These are phyloP conservation scores for Setipinna tenuifilis DNA, from an alignment of 2,797 vertebrate genomes.

Conservation along the genomic window DNA sequence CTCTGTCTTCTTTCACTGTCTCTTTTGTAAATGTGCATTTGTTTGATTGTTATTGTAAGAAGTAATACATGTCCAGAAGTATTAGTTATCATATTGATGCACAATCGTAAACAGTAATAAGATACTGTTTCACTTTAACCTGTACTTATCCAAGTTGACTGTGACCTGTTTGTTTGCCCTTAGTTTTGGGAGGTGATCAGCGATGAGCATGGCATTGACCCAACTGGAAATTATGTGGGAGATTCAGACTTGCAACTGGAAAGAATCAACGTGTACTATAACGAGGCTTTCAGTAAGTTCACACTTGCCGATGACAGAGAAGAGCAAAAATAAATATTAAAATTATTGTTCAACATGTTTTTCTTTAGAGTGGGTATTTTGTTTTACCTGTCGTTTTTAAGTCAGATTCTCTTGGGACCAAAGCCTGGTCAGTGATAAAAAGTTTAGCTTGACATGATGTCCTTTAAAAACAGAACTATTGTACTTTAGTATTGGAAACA, in stretches of 20 bases:
- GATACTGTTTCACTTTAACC: neutral
- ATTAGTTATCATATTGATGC: neutral
- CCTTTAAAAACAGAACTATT: too few species aligned
- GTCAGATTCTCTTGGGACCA: neutral
- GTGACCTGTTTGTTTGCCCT: constrained; percentile 79
- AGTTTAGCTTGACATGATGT: too few species aligned
- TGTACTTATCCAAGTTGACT: constrained; percentile 43
- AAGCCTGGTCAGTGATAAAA: neutral
- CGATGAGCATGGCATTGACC: constrained; percentile 80
- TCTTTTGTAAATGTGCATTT: neutral
- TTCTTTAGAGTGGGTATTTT: neutral
- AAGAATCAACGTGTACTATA: constrained; percentile 84
- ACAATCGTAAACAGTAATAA: neutral
- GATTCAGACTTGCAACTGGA: constrained; percentile 83
- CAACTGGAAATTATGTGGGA: constrained; percentile 80
- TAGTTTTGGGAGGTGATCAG: constrained; percentile 65
- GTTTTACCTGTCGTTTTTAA: neutral
- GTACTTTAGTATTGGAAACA: neutral
- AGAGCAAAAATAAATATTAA: neutral
- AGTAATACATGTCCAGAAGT: neutral
- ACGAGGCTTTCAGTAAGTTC: constrained; percentile 79
- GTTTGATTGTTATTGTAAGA: neutral
- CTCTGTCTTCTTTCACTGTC: neutral
- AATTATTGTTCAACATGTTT: neutral
- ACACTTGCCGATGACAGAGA: neutral